Evolutionary conservation across 2,113 vertebrate species (phyloP).

Genomic region (Oreochromis tanganicae): DNA sequence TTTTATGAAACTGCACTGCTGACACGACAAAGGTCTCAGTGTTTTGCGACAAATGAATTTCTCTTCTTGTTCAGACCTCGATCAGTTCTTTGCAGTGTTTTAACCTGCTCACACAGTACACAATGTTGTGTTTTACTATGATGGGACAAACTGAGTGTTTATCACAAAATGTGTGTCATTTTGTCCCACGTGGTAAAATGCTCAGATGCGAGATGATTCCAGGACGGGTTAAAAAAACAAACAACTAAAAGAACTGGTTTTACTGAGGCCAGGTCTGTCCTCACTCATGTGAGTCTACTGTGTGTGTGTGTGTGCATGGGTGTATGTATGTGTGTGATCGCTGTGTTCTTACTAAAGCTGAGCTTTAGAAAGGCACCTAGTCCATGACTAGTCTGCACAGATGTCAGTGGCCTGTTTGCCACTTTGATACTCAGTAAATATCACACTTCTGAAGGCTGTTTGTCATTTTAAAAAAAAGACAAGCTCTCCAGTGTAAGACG

Average conservation of each 20-base stretch:
- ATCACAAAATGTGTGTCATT: not conserved
- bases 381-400: slow-evolving; percentile 5
- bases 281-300: slow-evolving; percentile 1
- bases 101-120: not conserved
- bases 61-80: slow-evolving; percentile 5
- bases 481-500: not conserved
- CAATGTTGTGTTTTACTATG: not conserved
- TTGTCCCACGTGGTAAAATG: not conserved
- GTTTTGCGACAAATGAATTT: slow-evolving; percentile 17
- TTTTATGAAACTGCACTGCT: slow-evolving; percentile 49
- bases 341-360: slow-evolving; percentile 13
- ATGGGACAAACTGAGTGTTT: not conserved
- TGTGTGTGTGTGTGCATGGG: not conserved
- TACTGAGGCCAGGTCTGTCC: slow-evolving; percentile 1
- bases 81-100: not conserved
- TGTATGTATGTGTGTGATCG: not conserved
- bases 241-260: slow-evolving; percentile 3
- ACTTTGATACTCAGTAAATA: not conserved
- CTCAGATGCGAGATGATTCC: not conserved
- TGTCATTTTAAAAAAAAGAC: not conserved
- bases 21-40: slow-evolving; percentile 22
- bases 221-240: not conserved
- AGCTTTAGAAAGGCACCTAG: slow-evolving; percentile 18
- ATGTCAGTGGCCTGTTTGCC: not conserved
- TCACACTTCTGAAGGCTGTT: not conserved